These are phyloP conservation scores for Eurosta solidaginis DNA, from an alignment of 1,140 invertebrate species.

Conservation along the genomic window DNA sequence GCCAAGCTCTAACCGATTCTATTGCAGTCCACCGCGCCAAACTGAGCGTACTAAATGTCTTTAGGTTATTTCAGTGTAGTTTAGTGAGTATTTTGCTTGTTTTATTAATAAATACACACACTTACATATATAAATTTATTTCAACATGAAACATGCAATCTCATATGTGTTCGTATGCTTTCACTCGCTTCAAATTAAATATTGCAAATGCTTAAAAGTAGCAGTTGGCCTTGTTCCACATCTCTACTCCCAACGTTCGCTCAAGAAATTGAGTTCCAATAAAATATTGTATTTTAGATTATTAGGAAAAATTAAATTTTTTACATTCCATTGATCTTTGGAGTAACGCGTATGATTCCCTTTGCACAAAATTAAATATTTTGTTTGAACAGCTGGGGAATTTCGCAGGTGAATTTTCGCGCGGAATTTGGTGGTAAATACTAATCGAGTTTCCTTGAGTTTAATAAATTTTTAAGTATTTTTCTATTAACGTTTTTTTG, in stretches of 20 bases:
- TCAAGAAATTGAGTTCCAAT: not conserved
- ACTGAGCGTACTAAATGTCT: constrained; percentile 10
- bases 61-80: constrained; percentile 3
- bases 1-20: not conserved
- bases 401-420: too few species aligned
- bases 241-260: not conserved
- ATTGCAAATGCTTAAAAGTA: constrained; percentile 4
- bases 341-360: not conserved
- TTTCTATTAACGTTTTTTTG: too few species aligned
- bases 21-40: not conserved
- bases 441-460: too few species aligned
- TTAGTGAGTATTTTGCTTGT: not conserved
- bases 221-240: constrained; percentile 1
- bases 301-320: not conserved
- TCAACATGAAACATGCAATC: too few species aligned
- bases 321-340: not conserved
- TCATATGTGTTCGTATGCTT: not conserved
- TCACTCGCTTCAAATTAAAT: constrained; percentile 26
- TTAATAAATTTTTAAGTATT: too few species aligned
- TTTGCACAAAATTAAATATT: too few species aligned
- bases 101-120: constrained; percentile 18
- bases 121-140: too few species aligned
- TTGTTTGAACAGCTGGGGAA: too few species aligned
- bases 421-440: too few species aligned
- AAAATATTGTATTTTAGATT: not conserved